phyloP scores from a whole-genome alignment of 53 echinoderm and acorn worm genomes.

The Hippasteria phrygiana region DNA sequence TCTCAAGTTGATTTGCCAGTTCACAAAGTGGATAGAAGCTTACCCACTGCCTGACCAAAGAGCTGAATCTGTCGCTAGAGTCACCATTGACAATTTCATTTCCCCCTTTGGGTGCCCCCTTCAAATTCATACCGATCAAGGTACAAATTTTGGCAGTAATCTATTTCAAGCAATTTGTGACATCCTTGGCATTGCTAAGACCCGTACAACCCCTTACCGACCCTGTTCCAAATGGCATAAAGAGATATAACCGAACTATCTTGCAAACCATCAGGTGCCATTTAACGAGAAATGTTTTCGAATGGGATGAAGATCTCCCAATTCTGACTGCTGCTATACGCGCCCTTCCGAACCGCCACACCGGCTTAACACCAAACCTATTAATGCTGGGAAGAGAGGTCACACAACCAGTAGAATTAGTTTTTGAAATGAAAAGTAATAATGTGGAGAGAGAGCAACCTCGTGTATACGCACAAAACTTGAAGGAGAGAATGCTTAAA shows the following conservation, averaged over 20 bases:
- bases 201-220: too few species aligned
- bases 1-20: constrained; percentile 14
- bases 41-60: background rate
- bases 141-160: background rate
- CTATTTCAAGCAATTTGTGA: background rate
- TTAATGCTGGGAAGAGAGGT: constrained; percentile 40
- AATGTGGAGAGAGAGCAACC: background rate
- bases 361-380: constrained; percentile 9
- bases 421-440: background rate
- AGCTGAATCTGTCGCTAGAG: background rate
- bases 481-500: constrained; percentile 15
- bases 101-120: background rate
- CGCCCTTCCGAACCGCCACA: background rate
- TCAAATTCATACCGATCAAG: background rate
- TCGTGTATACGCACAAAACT: background rate
- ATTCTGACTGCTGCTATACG: constrained; percentile 22
- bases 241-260: background rate
- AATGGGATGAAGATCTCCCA: constrained; percentile 24
- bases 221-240: too few species aligned
- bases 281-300: background rate
- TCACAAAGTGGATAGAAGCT: too few species aligned
- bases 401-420: constrained; percentile 10
- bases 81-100: background rate
- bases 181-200: background rate
- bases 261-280: background rate